Evolutionary conservation across 2,113 vertebrate genomes (phyloP).

Genomic region (Aplodontia rufa): DNA sequence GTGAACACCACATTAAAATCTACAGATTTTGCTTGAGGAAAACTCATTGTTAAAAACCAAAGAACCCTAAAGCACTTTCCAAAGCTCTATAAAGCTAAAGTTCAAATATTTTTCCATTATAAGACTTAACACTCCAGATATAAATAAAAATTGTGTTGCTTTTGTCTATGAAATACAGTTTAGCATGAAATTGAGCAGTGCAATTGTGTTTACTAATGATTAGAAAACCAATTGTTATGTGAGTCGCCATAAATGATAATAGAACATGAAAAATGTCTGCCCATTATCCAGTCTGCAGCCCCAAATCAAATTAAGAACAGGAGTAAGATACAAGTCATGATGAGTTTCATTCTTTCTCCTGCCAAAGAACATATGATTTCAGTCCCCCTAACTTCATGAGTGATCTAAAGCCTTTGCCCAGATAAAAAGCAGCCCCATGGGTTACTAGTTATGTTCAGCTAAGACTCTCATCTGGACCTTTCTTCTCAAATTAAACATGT

Average conservation of each 20-base stretch:
- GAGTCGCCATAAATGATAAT: slow-evolving; percentile 38
- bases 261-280: slow-evolving; percentile 55
- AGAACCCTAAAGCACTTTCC: neutral
- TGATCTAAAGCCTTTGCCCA: neutral
- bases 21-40: slow-evolving; percentile 39
- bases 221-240: slow-evolving; percentile 50
- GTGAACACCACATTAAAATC: neutral
- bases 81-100: slow-evolving; percentile 10
- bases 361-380: neutral
- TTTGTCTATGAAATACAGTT: slow-evolving; percentile 26
- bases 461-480: neutral
- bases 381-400: neutral
- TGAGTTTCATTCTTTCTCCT: neutral
- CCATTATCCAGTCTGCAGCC: slow-evolving; percentile 6
- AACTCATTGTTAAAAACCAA: neutral
- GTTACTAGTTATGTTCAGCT: neutral
- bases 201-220: slow-evolving; percentile 58
- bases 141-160: slow-evolving; percentile 53
- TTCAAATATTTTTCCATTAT: neutral
- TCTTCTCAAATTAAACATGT: neutral
- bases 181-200: slow-evolving; percentile 32
- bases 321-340: neutral
- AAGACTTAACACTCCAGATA: neutral
- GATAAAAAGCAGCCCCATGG: neutral
- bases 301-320: slow-evolving; percentile 37